phyloP scores from a whole-genome alignment of 2,113 vertebrate genomes.

The Bolborhynchus lineola region DNA sequence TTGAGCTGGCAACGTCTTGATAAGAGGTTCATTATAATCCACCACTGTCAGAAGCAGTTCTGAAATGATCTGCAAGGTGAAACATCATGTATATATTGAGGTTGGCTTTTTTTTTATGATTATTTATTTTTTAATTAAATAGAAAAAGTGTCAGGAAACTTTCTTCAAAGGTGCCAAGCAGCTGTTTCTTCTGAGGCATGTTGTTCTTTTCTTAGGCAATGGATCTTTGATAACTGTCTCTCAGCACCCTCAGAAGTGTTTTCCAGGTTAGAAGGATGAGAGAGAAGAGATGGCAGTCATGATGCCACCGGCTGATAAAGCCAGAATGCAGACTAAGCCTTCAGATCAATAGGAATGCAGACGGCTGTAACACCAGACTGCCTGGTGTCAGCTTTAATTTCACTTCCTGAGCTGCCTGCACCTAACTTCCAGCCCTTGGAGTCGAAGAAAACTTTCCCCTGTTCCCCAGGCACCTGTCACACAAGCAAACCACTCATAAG shows the following conservation, averaged over 20 bases:
- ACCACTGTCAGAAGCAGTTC: conserved; percentile 31
- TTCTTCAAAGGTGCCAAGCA: conserved; percentile 56
- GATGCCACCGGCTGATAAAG: conserved; percentile 59
- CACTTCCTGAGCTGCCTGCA: background rate
- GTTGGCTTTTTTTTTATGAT: background rate
- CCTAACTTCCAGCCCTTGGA: background rate
- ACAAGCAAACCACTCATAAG: background rate
- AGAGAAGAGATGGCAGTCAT: conserved; percentile 5
- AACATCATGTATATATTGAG: conserved; percentile 24
- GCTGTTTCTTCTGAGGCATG: conserved; percentile 37
- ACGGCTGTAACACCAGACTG: conserved; percentile 50
- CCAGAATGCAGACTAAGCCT: conserved; percentile 56
- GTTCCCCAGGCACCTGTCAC: background rate
- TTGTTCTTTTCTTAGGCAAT: conserved; percentile 24
- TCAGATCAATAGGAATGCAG: conserved; percentile 57
- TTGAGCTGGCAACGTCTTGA: conserved; percentile 38
- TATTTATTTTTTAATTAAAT: conserved; percentile 47
- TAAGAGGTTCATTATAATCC: conserved; percentile 60
- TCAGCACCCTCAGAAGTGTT: conserved; percentile 48
- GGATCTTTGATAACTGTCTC: conserved; percentile 45
- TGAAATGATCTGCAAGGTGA: conserved; percentile 17
- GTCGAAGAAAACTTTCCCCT: background rate
- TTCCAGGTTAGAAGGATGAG: conserved; percentile 50
- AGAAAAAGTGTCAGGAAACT: conserved; percentile 52
- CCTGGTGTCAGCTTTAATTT: conserved; percentile 57